Base-by-base conservation (phyloP, 2,113 vertebrate genomes). In the Xenopus borealis region DNA sequence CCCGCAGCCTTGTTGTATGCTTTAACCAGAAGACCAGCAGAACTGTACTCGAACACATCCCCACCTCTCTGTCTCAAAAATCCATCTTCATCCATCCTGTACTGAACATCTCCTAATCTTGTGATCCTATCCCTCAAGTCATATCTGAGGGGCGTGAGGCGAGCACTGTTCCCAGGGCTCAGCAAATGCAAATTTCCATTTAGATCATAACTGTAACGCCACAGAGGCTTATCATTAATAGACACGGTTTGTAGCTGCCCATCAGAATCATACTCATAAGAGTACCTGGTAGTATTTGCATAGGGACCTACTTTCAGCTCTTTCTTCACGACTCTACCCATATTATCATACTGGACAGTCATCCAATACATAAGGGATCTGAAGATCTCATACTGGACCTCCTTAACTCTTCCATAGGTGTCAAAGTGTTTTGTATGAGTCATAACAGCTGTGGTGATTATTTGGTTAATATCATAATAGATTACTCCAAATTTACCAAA, bases 321-420 rank as follows among this genome's bases (percentile, higher is more conserved):
- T 78, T 98, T 98, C 81, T 95, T 93, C 61, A 98, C 94, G 2
- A 99, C 96, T n/a, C 98, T 91, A 0, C 98, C 98, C 95, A 98
- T 98, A 83, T 96, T 98, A 84, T 99, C 98, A 0, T 99, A 99
- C 78, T 96, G 96, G 73, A 99, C 94, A 8, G 96, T 97, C 97
- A 99, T 98, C 97, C 98, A 98, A 85, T 96, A 99, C 96, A 99
- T 98, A 57, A 99, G 95, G 0, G 97, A 99, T 74, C 98, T 94
- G 79, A 99, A 98, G 64, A 99, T 98, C 84, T 99, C 98, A 0
- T 99, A 99, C 66, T 99, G 97, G 8, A 99, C 95, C 75, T 99
- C 97, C 81, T 98, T 98, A 84, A 98, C 96, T 4, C 97, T 89
- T 1, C 97, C 98, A 0, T 98, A 98, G 0, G 96, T 95, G 0